phyloP scores from a whole-genome alignment of 2,113 vertebrate species.

The Tichodroma muraria region DNA sequence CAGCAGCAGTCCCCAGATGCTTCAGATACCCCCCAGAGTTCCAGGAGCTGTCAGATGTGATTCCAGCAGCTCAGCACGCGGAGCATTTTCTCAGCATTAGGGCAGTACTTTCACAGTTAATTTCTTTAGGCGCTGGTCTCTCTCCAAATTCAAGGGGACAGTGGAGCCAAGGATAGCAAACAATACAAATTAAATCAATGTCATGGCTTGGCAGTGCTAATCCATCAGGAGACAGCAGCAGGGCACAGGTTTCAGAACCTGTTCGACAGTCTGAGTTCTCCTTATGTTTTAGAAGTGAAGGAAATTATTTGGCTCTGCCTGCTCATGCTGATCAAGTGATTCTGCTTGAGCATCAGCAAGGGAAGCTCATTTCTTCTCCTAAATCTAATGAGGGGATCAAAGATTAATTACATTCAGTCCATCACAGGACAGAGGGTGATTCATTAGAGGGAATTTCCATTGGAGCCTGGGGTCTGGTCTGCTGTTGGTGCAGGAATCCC shows the following conservation, averaged over 20 bases:
- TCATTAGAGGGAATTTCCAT: background rate
- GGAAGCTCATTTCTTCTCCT: background rate
- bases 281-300: rapidly evolving
- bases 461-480: background rate
- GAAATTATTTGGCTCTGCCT: background rate
- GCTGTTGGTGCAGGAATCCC: background rate
- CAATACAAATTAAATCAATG: background rate
- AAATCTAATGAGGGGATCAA: background rate
- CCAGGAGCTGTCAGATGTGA: background rate
- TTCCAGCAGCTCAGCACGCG: background rate
- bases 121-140: background rate
- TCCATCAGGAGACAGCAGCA: background rate
- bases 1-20: background rate
- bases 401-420: too few relatives aligned
- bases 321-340: background rate
- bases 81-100: background rate
- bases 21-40: background rate
- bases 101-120: background rate
- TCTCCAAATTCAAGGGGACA: background rate
- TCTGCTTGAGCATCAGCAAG: background rate
- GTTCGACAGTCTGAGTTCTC: background rate
- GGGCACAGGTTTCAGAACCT: background rate
- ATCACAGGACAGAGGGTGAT: background rate
- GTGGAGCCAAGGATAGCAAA: background rate
- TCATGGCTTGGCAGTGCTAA: background rate